Conservation (phyloP, 2,113 vertebrate species). For the Nanger granti region DNA sequence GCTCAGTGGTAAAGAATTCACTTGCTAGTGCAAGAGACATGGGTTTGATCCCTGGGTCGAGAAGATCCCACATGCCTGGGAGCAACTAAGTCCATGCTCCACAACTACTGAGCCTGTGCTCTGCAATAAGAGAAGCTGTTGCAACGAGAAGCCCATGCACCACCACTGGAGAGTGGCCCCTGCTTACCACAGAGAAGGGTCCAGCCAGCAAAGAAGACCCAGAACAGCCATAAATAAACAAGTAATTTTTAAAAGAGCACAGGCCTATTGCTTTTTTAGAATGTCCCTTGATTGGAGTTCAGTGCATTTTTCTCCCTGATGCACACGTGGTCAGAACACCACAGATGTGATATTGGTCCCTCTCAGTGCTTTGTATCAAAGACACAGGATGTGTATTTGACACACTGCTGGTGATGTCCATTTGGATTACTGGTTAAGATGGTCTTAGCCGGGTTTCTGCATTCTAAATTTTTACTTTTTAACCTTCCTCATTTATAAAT, state of each 20-base stretch:
- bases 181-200: not conserved
- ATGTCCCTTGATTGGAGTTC: not conserved
- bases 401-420: not conserved
- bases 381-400: not conserved
- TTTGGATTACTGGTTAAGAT: not conserved
- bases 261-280: not conserved
- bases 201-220: not conserved
- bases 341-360: not conserved
- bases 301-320: not conserved
- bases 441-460: not conserved
- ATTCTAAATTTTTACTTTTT: not conserved
- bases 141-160: not conserved
- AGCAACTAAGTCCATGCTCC: not conserved
- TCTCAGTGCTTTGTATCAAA: not conserved
- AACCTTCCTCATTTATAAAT: not conserved
- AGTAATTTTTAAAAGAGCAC: not conserved
- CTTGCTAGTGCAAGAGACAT: not conserved
- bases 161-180: not conserved
- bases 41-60: not conserved
- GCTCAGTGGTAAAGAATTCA: not conserved
- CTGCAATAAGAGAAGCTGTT: not conserved
- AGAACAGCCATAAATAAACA: not conserved
- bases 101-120: not conserved
- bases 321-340: not conserved
- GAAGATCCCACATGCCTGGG: not conserved